Evolutionary conservation across 2,113 vertebrate species (phyloP).

Genomic region (Pelvicachromis taeniatus): DNA sequence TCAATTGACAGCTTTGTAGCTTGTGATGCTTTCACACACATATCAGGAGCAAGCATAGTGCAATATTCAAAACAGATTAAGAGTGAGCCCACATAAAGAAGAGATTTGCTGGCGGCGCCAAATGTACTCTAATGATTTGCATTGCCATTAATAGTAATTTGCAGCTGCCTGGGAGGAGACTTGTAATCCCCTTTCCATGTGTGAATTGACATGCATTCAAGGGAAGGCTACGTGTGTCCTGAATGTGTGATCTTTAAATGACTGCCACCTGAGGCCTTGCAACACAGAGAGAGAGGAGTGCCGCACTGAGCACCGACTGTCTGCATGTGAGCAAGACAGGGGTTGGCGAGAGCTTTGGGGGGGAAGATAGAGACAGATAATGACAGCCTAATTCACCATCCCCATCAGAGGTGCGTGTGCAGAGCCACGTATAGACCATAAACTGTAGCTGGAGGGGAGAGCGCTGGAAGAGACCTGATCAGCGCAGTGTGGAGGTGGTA

Average conservation of each 20-base stretch:
- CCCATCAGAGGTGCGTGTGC: slow-evolving; percentile 46
- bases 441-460: slow-evolving; percentile 55
- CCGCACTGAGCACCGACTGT: slow-evolving; percentile 39
- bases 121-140: slow-evolving; percentile 68
- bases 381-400: slow-evolving; percentile 56
- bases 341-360: slow-evolving; percentile 30
- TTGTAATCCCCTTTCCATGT: slow-evolving; percentile 70
- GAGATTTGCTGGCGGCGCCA: slow-evolving; percentile 48
- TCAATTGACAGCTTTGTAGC: slow-evolving; percentile 51
- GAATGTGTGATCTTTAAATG: slow-evolving; percentile 79
- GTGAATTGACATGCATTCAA: slow-evolving; percentile 73
- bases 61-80: slow-evolving; percentile 64
- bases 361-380: slow-evolving; percentile 55
- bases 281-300: slow-evolving; percentile 43
- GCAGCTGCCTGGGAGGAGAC: slow-evolving; percentile 64
- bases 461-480: slow-evolving; percentile 47
- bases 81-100: slow-evolving; percentile 44
- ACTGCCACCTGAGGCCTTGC: slow-evolving; percentile 75
- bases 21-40: slow-evolving; percentile 26
- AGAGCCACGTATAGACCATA: slow-evolving; percentile 31
- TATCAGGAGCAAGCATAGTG: slow-evolving; percentile 36
- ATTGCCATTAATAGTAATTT: slow-evolving; percentile 75
- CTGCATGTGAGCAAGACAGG: slow-evolving; percentile 16
- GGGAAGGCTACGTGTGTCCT: slow-evolving; percentile 63
- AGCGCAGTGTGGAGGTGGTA: slow-evolving; percentile 54